phyloP scores from a whole-genome alignment of 2,888 invertebrate species.

The Dryococelus australis region DNA sequence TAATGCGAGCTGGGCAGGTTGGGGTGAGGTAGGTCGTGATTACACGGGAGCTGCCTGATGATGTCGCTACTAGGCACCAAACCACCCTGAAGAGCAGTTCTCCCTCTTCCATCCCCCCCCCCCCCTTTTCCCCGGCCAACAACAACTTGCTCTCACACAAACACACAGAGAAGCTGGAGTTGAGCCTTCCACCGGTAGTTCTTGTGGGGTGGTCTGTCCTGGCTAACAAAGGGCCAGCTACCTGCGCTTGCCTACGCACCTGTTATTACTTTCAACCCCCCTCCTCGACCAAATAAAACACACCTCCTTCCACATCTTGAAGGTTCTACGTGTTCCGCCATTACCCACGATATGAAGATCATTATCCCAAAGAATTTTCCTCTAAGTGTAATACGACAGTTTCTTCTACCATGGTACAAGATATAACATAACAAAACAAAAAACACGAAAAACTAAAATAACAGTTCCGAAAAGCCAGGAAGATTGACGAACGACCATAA shows the following conservation, averaged over 20 bases:
- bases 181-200: too few species aligned
- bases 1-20: background rate
- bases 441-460: too few species aligned
- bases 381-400: too few species aligned
- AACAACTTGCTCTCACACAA: background rate
- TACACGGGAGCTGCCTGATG: background rate
- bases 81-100: too few species aligned
- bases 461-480: too few species aligned
- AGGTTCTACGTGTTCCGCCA: background rate
- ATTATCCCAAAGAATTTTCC: too few species aligned
- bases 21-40: background rate
- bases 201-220: background rate
- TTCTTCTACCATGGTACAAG: too few species aligned
- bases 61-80: background rate
- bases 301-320: background rate
- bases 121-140: too few species aligned
- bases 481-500: too few species aligned
- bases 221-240: background rate
- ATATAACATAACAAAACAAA: too few species aligned
- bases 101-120: too few species aligned
- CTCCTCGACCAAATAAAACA: background rate
- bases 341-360: too few species aligned
- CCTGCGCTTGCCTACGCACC: background rate
- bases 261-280: background rate
- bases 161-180: background rate